Evolutionary conservation across 2,888 invertebrate species (phyloP), one percentile per base, ranked within the genome.

Genomic region (Melipona beecheii): DNA sequence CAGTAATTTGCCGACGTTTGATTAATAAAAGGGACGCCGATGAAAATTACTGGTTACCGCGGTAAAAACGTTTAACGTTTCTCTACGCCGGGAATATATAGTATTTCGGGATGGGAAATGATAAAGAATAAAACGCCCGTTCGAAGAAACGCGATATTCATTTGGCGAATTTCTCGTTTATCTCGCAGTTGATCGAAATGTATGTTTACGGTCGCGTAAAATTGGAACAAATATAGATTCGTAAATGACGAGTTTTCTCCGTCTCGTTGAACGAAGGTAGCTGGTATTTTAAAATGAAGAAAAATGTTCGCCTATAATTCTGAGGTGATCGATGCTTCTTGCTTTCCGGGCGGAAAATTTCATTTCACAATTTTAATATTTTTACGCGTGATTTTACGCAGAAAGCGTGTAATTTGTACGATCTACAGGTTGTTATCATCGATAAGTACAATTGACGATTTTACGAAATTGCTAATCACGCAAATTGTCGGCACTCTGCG

Each of bases 1-100:
- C 24, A 21, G 71, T 72, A 58, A 58, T 60, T 72, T 58, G 49
- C 4, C 27, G 11, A 60, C 58, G 6, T 27, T 72, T 49, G 49
- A n/a, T 58, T 72, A 72, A 72, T 72, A 58, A 72, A 72, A 72
- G 58, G 43, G 24, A 24, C 5, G 43, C 19, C 43, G 36, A 60
- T 58, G 43, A 49, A 72, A 72, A 60, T 60, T 19, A 24, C 60
- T 11, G 49, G 49, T 49, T 24, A 21, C 43, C 21, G 15, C 58
- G 3, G 43, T 72, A 49, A 72, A 36, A 72, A 58, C 19, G 43
- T 72, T 56, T 36, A 71, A 71, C 27, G 13, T 36, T 54, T 36
- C 36, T 60, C 19, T 3, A 24, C 4, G 13, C 19, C 19, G 19
- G 19, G n/a, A 56, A 49, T 43, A 27, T 60, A 19, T 17, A 27